These are phyloP conservation scores for Neomonachus schauinslandi DNA, from an alignment of 2,113 vertebrate genomes.

Conservation along the genomic window DNA sequence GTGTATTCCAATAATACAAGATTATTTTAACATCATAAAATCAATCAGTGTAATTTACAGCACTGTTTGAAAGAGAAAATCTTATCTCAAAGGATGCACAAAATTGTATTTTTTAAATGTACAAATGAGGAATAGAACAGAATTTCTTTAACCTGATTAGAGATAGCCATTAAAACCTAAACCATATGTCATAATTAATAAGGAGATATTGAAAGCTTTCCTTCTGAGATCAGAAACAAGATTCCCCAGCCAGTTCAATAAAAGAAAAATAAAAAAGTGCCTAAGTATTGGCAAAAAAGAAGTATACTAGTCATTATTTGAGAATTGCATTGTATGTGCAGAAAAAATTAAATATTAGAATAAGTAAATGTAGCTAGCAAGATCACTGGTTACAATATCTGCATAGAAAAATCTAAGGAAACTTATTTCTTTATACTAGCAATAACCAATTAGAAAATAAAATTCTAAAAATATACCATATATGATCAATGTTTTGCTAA, in stretches of 20 bases:
- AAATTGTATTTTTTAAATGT: background rate
- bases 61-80: background rate
- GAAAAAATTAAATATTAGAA: slow-evolving; percentile 18
- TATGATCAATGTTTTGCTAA: background rate
- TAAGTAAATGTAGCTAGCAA: background rate
- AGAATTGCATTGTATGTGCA: background rate
- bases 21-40: background rate
- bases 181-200: background rate
- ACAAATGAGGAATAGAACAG: background rate
- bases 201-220: background rate
- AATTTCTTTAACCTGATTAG: background rate
- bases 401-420: background rate
- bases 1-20: background rate
- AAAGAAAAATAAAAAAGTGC: background rate
- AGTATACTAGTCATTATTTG: background rate
- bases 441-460: slow-evolving; percentile 7
- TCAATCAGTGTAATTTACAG: background rate
- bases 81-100: background rate
- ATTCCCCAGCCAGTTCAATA: background rate
- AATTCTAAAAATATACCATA: background rate
- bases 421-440: background rate
- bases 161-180: background rate
- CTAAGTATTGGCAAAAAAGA: background rate
- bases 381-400: background rate
- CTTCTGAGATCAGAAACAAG: background rate